Conservation (phyloP, 2,797 vertebrate genomes). For the Siniperca scherzeri region DNA sequence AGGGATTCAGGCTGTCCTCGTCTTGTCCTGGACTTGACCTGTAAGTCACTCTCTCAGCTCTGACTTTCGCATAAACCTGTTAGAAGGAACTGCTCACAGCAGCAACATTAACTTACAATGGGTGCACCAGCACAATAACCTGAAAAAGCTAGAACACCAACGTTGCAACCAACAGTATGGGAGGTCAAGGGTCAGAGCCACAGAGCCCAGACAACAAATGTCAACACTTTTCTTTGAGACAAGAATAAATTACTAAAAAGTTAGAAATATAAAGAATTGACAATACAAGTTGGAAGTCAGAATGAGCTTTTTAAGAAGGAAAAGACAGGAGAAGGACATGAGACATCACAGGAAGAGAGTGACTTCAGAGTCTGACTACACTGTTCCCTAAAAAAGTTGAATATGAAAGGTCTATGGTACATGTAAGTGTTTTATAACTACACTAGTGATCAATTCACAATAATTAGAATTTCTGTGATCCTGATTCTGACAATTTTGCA, state of each 20-base stretch:
- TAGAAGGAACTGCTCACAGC: conserved; percentile 41
- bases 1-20: neutral
- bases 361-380: conserved; percentile 6
- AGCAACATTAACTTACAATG: conserved; percentile 52
- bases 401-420: neutral
- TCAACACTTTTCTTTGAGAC: conserved; percentile 20
- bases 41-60: conserved; percentile 10
- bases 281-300: conserved; percentile 3
- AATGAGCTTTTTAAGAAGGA: neutral
- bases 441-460: neutral
- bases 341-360: neutral
- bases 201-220: conserved; percentile 12
- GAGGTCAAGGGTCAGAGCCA: conserved; percentile 61
- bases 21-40: conserved; percentile 57
- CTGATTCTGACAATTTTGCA: neutral
- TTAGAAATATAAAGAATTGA: conserved; percentile 7
- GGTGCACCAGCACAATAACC: conserved; percentile 52
- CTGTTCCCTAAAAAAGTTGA: neutral
- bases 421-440: neutral
- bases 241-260: neutral
- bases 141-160: conserved; percentile 52
- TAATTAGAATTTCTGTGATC: neutral
- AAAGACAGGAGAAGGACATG: neutral
- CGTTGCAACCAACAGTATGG: neutral
- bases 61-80: conserved; percentile 7